phyloP scores from a whole-genome alignment of 2,797 vertebrate species.

The Paramormyrops hopkinsi region DNA sequence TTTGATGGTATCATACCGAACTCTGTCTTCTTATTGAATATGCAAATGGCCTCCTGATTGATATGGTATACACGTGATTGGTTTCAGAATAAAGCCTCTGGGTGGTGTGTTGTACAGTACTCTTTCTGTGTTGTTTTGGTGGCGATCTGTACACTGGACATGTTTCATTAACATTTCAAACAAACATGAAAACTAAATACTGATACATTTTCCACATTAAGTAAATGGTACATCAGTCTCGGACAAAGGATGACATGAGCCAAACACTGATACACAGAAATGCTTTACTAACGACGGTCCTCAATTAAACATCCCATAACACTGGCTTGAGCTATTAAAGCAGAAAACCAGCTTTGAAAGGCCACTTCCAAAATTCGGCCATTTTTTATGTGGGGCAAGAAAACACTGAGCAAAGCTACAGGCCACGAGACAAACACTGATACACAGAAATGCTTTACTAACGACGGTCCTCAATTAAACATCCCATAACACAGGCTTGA shows the following conservation, averaged over 20 bases:
- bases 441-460: background rate
- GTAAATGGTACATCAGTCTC: background rate
- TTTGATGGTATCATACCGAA: background rate
- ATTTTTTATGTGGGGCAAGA: background rate
- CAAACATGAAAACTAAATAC: background rate
- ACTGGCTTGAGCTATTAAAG: background rate
- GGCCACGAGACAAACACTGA: background rate
- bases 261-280: background rate
- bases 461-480: background rate
- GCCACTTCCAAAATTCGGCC: background rate
- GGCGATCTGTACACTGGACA: background rate
- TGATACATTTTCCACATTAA: background rate
- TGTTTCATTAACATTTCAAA: background rate
- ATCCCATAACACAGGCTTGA: background rate
- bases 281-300: background rate
- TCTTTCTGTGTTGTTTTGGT: background rate
- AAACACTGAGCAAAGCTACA: background rate
- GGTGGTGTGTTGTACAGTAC: background rate
- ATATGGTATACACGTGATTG: background rate
- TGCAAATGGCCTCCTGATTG: background rate
- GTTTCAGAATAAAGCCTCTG: background rate
- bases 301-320: background rate
- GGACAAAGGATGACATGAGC: background rate
- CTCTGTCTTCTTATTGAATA: background rate
- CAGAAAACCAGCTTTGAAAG: background rate